Conservation (phyloP, 2,888 invertebrate species). For the Eumerus sabulonum region DNA sequence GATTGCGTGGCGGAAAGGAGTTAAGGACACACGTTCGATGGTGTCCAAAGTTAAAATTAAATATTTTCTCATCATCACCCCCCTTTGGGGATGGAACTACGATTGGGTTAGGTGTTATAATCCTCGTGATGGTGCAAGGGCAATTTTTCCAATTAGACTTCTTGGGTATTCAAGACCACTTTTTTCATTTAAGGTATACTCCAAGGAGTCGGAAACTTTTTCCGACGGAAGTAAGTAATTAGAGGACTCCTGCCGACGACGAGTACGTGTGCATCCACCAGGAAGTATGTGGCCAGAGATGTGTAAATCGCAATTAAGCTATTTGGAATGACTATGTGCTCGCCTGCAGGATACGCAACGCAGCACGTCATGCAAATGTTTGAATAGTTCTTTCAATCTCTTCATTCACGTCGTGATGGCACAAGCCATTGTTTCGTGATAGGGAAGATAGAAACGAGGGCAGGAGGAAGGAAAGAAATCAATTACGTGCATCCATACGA, state of each 20-base stretch:
- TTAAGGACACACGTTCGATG: conserved; percentile 33
- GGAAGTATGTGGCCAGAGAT: no score
- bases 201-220: no score
- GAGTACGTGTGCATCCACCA: conserved; percentile 7
- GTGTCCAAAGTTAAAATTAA: conserved; percentile 62
- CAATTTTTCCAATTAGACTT: conserved; percentile 54
- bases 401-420: conserved; percentile 9
- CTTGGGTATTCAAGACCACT: no score
- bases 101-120: conserved; percentile 26
- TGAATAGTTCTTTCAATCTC: conserved; percentile 39
- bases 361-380: no score
- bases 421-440: background rate
- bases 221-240: conserved; percentile 57
- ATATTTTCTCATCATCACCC: conserved; percentile 58
- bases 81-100: conserved; percentile 51
- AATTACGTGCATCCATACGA: conserved; percentile 17
- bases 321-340: no score
- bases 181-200: no score
- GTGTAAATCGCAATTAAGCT: no score
- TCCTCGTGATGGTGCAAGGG: conserved; percentile 24
- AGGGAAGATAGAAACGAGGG: background rate
- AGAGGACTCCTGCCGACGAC: conserved; percentile 39
- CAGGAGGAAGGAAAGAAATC: conserved; percentile 6
- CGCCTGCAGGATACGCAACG: no score
- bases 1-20: conserved; percentile 59